These are phyloP conservation scores for Caretta caretta DNA, from an alignment of 2,113 vertebrate species.

Conservation along the genomic window DNA sequence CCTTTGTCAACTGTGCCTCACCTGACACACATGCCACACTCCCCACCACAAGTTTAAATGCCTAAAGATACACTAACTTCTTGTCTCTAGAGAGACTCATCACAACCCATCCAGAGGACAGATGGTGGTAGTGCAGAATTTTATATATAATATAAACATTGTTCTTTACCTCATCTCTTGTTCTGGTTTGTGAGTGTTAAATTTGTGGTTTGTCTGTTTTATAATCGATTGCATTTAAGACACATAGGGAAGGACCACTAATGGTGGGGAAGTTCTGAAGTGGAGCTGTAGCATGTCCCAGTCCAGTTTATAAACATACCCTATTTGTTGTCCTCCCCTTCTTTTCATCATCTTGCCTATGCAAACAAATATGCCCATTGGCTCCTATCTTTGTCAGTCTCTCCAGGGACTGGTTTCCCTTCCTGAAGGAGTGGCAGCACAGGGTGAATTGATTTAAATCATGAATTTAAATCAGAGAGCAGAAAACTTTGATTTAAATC, in stretches of 20 bases:
- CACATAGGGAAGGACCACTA: not conserved
- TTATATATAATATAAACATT: not conserved
- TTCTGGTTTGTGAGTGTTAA: not conserved
- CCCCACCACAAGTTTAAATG: not conserved
- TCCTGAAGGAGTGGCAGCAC: not conserved
- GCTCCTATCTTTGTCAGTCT: not conserved
- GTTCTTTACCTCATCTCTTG: not conserved
- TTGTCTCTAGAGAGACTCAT: not conserved
- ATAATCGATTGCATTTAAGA: not conserved
- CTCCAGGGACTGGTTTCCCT: not conserved
- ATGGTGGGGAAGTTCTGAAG: accelerated
- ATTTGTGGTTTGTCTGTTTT: not conserved
- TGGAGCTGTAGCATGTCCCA: not conserved
- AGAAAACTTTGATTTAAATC: too few relatives aligned
- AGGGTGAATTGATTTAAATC: not conserved
- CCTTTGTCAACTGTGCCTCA: not conserved
- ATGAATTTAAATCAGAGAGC: not conserved
- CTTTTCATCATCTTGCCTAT: not conserved
- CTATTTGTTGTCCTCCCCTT: not conserved
- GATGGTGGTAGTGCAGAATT: not conserved
- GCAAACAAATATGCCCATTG: not conserved
- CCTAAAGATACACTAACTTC: too few relatives aligned
- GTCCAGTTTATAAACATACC: not conserved
- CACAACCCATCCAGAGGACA: not conserved
- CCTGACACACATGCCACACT: not conserved